Conservation (phyloP, 2,113 vertebrate species). For the Mixornis gularis region DNA sequence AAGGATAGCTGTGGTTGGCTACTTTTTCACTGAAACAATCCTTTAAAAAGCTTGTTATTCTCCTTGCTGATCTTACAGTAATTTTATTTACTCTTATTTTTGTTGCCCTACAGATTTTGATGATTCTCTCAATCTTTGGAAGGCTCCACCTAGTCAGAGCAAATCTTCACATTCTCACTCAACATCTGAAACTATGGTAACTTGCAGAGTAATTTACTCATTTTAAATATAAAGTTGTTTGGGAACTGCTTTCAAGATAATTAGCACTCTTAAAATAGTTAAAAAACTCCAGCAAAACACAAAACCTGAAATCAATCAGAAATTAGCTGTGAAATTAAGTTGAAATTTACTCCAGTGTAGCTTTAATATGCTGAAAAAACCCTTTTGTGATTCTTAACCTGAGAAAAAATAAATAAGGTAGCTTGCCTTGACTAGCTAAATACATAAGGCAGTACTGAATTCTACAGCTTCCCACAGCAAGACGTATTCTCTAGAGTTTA, state of each 20-base stretch:
- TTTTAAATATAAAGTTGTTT: not conserved
- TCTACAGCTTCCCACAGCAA: not conserved
- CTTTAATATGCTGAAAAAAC: not conserved
- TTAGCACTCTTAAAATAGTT: not conserved
- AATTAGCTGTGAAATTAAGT: not conserved
- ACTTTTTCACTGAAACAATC: not conserved
- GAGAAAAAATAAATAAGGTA: not conserved
- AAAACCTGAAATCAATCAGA: not conserved
- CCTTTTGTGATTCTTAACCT: not conserved
- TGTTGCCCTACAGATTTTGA: constrained; percentile 72
- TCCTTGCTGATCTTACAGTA: not conserved
- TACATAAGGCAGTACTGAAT: not conserved
- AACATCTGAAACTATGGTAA: constrained; percentile 91
- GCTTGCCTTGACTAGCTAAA: not conserved
- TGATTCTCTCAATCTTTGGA: constrained; percentile 82
- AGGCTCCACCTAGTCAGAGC: constrained; percentile 63
- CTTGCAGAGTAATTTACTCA: not conserved
- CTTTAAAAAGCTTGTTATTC: not conserved
- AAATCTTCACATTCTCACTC: constrained; percentile 80
- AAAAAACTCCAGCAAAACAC: not conserved
- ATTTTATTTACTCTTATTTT: not conserved
- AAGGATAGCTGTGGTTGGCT: not conserved
- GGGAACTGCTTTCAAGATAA: not conserved
- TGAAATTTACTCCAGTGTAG: not conserved
- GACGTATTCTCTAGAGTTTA: not conserved